phyloP scores from a whole-genome alignment of 2,888 invertebrate species.

The Frankliniella fusca region DNA sequence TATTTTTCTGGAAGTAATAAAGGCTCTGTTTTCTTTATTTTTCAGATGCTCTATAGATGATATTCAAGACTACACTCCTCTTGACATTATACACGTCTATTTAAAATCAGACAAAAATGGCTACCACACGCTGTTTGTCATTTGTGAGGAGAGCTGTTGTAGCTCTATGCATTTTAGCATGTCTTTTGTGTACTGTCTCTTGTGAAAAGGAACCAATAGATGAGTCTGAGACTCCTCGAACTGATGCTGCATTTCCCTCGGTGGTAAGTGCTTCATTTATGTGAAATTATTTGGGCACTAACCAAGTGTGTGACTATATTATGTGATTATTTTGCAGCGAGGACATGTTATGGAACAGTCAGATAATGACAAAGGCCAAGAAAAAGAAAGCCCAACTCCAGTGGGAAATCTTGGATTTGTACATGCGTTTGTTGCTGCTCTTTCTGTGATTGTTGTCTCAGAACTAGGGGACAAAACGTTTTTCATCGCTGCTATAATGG shows the following conservation, averaged over 20 bases:
- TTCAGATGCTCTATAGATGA: background rate
- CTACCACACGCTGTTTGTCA: background rate
- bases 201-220: conserved; percentile 7
- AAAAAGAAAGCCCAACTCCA: background rate
- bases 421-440: conserved; percentile 89
- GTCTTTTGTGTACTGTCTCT: background rate
- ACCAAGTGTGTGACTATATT: background rate
- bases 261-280: background rate
- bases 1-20: background rate
- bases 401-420: conserved; percentile 63
- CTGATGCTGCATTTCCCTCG: background rate
- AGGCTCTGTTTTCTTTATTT: background rate
- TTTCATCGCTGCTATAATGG: conserved; percentile 99
- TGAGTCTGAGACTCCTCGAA: background rate
- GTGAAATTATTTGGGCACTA: background rate
- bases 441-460: conserved; percentile 94
- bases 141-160: background rate
- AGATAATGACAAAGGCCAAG: background rate
- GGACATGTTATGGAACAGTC: conserved; percentile 5
- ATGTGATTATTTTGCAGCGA: background rate
- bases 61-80: background rate
- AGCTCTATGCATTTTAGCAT: background rate
- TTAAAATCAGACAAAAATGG: background rate
- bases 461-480: conserved; percentile 99
- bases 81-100: background rate